Conservation (phyloP, 2,797 vertebrate genomes). For the Oreonectes daqikongensis region DNA sequence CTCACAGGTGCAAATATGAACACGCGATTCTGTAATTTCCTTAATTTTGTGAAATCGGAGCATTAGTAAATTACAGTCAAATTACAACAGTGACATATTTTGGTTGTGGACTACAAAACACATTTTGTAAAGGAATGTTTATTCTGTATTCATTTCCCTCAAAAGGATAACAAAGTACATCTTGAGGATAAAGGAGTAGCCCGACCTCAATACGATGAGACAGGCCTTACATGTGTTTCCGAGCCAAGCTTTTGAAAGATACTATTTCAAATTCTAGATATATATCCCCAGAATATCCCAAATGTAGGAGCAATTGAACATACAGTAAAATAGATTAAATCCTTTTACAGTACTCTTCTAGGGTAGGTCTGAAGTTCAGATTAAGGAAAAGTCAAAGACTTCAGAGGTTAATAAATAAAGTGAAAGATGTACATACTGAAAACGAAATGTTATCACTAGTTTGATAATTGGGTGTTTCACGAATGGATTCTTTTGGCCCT, state of each 20-base stretch:
- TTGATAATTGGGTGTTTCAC: not conserved
- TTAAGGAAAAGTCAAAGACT: too few relatives aligned
- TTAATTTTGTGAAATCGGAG: slow-evolving; percentile 29
- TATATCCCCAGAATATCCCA: not conserved
- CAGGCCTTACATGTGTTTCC: not conserved
- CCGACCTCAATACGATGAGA: not conserved
- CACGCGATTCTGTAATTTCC: slow-evolving; percentile 32
- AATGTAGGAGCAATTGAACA: not conserved
- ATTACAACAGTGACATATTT: slow-evolving; percentile 32
- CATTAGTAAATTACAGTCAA: slow-evolving; percentile 22
- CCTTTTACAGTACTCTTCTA: not conserved
- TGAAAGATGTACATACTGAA: too few relatives aligned
- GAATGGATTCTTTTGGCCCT: not conserved
- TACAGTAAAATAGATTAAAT: not conserved
- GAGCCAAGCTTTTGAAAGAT: not conserved
- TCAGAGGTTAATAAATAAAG: too few relatives aligned
- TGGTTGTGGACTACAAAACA: slow-evolving; percentile 18
- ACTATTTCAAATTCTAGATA: not conserved
- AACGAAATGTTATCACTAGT: not conserved
- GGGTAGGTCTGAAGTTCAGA: not conserved
- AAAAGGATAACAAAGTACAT: slow-evolving; percentile 6
- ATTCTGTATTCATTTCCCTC: slow-evolving; percentile 25
- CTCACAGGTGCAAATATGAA: slow-evolving; percentile 54
- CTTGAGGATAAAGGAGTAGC: slow-evolving; percentile 9
- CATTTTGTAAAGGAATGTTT: slow-evolving; percentile 33